A percentile compares a stretch with the other conserved stretches of the same genome.
Conservation (phyloP, 2,888 invertebrate species). For the Loripinus fragilis region DNA sequence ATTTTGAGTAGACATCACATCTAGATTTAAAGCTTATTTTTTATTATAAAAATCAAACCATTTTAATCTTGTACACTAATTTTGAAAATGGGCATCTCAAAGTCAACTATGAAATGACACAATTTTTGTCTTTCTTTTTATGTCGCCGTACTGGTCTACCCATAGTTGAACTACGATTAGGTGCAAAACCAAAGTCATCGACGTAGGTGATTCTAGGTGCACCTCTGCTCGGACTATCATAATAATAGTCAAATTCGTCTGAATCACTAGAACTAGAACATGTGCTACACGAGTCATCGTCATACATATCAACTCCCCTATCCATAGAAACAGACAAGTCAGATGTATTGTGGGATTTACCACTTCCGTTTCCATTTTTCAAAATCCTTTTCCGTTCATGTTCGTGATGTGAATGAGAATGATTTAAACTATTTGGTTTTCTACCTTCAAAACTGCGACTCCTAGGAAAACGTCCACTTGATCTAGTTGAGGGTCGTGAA, state of each 20-base stretch:
- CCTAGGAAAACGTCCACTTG: slow-evolving; percentile 68
- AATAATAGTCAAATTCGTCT: slow-evolving; percentile 92
- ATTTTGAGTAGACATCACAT: too few species aligned
- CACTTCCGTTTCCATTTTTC: slow-evolving; percentile 42
- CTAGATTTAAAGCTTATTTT: too few species aligned
- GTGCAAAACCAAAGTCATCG: slow-evolving; percentile 87
- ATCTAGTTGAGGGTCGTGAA: slow-evolving; percentile 71
- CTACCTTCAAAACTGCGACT: slow-evolving; percentile 78
- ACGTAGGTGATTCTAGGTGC: slow-evolving; percentile 96
- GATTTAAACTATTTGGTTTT: slow-evolving; percentile 57
- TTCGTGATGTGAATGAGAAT: slow-evolving; percentile 44
- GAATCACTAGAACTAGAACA: slow-evolving; percentile 89
- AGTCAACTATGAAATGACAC: slow-evolving; percentile 67
- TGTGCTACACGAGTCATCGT: slow-evolving; percentile 92
- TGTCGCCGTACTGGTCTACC: slow-evolving; percentile 54
- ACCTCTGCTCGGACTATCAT: slow-evolving; percentile 89
- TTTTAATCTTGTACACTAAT: too few species aligned
- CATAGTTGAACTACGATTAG: slow-evolving; percentile 55
- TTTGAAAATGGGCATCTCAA: too few species aligned
- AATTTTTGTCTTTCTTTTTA: slow-evolving; percentile 74
- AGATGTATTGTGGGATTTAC: slow-evolving; percentile 38
- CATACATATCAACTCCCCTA: slow-evolving; percentile 59
- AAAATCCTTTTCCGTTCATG: slow-evolving; percentile 54
- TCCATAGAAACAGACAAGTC: slow-evolving; percentile 57
- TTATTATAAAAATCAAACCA: too few species aligned